Base-by-base conservation (phyloP, 1,140 invertebrate genomes). In the Ruditapes philippinarum region DNA sequence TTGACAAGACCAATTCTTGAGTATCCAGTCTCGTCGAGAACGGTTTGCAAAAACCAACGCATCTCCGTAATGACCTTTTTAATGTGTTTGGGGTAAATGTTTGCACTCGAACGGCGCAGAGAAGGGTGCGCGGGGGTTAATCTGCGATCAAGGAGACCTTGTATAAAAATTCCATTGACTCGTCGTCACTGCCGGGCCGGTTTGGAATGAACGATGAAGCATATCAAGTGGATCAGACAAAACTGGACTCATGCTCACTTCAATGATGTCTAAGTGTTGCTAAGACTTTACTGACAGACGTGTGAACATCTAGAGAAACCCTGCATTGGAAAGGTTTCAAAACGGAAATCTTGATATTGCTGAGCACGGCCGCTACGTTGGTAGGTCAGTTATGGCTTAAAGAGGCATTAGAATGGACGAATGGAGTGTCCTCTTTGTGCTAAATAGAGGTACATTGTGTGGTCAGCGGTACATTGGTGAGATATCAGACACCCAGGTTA, bases 21-120 rank as follows among this genome's bases (percentile, higher is more conserved):
- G n/a, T n/a, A n/a, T n/a, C n/a, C n/a, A n/a, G n/a, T n/a, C n/a
- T n/a, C n/a, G n/a, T n/a, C n/a, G n/a, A n/a, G n/a, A n/a, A n/a
- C n/a, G n/a, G n/a, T n/a, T n/a, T n/a, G n/a, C n/a, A n/a, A n/a
- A n/a, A n/a, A n/a, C n/a, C n/a, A 65, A 65, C n/a, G 60, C 31
- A 65, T 65, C 60, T 65, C n/a, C 60, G 60, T 65, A 65, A 65
- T 65, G 9, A 65, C 60, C 60, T 65, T n/a, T n/a, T 65, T 65
- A 65, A 65, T 65, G 22, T n/a, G 9, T n/a, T 31, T 9, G 60
- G 60, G n/a, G n/a, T n/a, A n/a, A 57, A 57, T 57, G 51, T 57
- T n/a, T 57, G 9, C 51, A 57, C 51, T n/a, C 14, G 22, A n/a
- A 57, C 51, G 14, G 22, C 22, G 3, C 51, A 19, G 22, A 57